Conservation (phyloP, 2,113 vertebrate species). For the Puma concolor region DNA sequence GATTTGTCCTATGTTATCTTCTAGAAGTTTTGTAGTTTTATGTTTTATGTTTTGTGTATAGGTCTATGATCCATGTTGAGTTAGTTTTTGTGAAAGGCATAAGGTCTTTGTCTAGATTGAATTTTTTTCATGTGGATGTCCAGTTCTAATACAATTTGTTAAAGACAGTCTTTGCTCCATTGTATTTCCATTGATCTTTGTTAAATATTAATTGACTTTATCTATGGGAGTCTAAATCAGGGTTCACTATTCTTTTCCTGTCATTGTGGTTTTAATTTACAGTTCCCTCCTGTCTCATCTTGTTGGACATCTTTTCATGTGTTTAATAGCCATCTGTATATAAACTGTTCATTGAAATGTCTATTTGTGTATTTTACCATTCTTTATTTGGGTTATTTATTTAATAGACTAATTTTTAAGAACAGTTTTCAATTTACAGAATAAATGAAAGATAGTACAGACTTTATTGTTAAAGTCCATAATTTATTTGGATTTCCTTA, state of each 20-base stretch:
- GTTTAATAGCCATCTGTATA: not conserved
- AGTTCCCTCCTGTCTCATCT: not conserved
- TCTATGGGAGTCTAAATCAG: not conserved
- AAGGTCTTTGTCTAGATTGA: not conserved
- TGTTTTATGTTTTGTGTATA: too few species aligned
- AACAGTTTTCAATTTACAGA: not conserved
- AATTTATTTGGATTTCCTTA: not conserved
- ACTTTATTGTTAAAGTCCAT: not conserved
- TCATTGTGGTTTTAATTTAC: not conserved
- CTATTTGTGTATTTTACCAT: not conserved
- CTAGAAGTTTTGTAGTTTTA: too few species aligned
- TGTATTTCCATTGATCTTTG: not conserved
- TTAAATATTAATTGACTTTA: not conserved
- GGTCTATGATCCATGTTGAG: not conserved
- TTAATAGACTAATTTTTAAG: not conserved
- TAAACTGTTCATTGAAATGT: not conserved
- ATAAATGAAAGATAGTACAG: not conserved
- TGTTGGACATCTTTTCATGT: not conserved
- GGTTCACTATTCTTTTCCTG: not conserved
- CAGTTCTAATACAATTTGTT: too few species aligned
- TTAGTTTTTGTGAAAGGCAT: not conserved
- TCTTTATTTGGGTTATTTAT: not conserved
- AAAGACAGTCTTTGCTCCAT: too few species aligned
- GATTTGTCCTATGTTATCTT: too few species aligned
- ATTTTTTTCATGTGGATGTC: not conserved